Base-by-base conservation (phyloP, 1,140 invertebrate genomes). In the Belonocnema kinseyi region DNA sequence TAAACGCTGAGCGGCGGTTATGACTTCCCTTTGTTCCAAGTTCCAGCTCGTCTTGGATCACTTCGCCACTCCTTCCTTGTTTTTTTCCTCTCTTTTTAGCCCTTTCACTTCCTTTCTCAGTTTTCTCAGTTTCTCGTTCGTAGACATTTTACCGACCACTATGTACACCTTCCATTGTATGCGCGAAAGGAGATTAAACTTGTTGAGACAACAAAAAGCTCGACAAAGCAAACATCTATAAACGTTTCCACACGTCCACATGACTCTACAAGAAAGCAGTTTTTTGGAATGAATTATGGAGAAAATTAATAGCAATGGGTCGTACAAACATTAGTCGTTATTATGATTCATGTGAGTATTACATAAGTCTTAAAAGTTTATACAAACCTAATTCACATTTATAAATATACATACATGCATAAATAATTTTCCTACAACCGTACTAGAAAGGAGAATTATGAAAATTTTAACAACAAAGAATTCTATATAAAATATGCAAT, bases 11-110 rank as follows among this genome's bases (percentile, higher is more conserved):
- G 54, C 50, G 56, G 33, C 53, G 54, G 74, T 75, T 75, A 75
- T 75, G 74, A 75, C 56, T 75, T 75, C 58, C 74, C 74, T 75
- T 75, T 75, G 74, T 75, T 81, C 72, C 10, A 74, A 74, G 50
- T 74, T 54, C 21, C 19, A 74, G 40, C 61, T 66, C 61, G 26
- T 66, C 61, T 66, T 66, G 61, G 5, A 66, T 72, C 54, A 50
- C 54, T 46, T 75, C 58, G 58, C 33, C 66, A 17, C 50, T 21
- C 75, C 33, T 76, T 77, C 75, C 72, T 72, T 71, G 53, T 72
- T 80, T 78, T 58, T 61, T 71, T 58, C 21, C 33, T 53, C 52
- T 50, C 53, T 54, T 66, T 21, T 8, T 66, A 14, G 33, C 61
- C 40, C 33, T 66, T 21, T 14, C 61, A 66, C 61, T 66, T 74